Base-by-base conservation (phyloP, 2,113 vertebrate species). In the Tor tambroides region DNA sequence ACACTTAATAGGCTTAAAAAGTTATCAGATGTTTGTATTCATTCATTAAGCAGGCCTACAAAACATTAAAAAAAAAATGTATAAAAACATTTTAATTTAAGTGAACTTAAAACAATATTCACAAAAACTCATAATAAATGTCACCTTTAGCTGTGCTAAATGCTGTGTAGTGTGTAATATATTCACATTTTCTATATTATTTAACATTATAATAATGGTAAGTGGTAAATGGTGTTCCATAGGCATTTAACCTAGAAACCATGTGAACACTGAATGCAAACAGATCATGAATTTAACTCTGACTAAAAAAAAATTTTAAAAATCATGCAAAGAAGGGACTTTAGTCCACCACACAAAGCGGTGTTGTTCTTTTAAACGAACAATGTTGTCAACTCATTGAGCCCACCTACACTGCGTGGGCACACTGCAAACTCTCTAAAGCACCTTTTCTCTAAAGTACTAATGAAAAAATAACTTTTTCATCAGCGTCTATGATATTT, bases 391-490 rank as follows among this genome's bases (percentile, higher is more conserved):
- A 65, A 65, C n/a, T 82, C 80, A 30, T 46, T 21, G 38, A 67
- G 26, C 38, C 41, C 80, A 67, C 80, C 80, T 28, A 82, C 61
- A 21, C 80, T 67, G 80, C 19, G 80, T 67, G 80, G 80, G 61
- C 43, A 46, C 43, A 5, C 28, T 38, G 61, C 35, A 28, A 80
- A 65, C 80, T 81, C 59, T 80, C 56, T 2, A 23, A 63, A 80
- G 56, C 35, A 81, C 56, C 10, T 35, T n/a, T 54, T n/a, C 54
- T 81, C 54, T 30, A 30, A 67, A 67, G 41, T 38, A 54, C 77
- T 79, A 79, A 79, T 79, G n/a, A 82, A 65, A 54, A 65, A 82
- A 46, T 23, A 30, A 82, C 35, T 82, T 82, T 67, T 5, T 82
- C 80, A 43, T 82, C 61, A 82, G 59, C 30, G 17, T 82, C 67